These are phyloP conservation scores for Oophaga sylvatica DNA, from an alignment of 2,797 vertebrate genomes.

Conservation along the genomic window DNA sequence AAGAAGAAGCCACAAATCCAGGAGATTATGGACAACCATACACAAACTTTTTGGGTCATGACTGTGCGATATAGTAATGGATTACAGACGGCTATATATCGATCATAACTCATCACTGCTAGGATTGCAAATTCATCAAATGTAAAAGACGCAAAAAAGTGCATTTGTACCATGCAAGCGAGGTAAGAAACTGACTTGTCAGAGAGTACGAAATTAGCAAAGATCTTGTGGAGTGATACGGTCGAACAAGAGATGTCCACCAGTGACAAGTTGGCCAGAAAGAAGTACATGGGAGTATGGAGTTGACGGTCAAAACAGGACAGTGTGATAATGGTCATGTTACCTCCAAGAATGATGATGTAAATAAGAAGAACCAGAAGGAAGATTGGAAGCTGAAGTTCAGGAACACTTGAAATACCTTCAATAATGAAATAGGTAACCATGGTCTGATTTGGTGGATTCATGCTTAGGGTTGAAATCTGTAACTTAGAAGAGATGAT, in stretches of 20 bases:
- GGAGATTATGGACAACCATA: neutral
- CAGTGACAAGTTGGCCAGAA: constrained; percentile 27
- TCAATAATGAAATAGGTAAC: constrained; percentile 11
- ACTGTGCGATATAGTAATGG: neutral
- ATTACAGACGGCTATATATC: constrained; percentile 30
- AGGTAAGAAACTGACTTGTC: neutral
- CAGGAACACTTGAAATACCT: neutral
- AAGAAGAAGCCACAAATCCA: neutral
- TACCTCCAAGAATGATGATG: constrained; percentile 33
- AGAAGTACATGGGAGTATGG: constrained; percentile 48
- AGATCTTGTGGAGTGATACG: neutral
- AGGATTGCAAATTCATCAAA: constrained; percentile 1
- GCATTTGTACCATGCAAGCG: constrained; percentile 11
- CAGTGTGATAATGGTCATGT: constrained; percentile 20
- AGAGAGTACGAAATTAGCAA: neutral
- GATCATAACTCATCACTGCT: constrained; percentile 38
- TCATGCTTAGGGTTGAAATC: neutral
- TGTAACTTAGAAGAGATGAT: neutral
- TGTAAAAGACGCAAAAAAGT: neutral
- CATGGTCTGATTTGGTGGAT: constrained; percentile 19
- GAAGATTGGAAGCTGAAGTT: constrained; percentile 29
- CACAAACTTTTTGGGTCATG: constrained; percentile 5
- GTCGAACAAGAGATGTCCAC: constrained; percentile 25
- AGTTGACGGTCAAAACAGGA: constrained; percentile 9
- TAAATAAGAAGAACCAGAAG: constrained; percentile 27